These are phyloP conservation scores for Tiliacea aurago DNA, from an alignment of 2,888 invertebrate genomes.

Conservation along the genomic window DNA sequence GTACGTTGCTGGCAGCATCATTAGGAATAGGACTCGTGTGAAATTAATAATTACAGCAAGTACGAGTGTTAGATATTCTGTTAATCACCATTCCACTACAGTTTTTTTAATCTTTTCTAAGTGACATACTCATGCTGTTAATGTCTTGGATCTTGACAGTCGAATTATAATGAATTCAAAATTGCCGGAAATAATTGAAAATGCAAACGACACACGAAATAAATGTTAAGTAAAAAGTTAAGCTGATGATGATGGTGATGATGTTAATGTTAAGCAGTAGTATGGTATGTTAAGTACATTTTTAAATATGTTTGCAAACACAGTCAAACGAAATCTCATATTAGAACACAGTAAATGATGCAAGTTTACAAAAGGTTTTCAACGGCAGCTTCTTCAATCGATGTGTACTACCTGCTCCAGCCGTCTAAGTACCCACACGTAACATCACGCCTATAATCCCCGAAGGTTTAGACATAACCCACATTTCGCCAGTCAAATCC, in stretches of 20 bases:
- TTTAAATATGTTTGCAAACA: too few relatives aligned
- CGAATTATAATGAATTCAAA: background rate
- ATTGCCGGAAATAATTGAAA: background rate
- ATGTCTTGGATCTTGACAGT: background rate
- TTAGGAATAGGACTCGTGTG: constrained; percentile 2
- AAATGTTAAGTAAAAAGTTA: background rate
- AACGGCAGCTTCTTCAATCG: constrained; percentile 11
- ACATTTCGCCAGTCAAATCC: background rate
- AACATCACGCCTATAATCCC: background rate
- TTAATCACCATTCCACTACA: background rate
- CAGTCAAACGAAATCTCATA: background rate
- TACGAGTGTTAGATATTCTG: constrained; percentile 1
- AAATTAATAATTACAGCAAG: constrained; percentile 12
- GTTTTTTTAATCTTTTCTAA: background rate
- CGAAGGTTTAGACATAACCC: background rate
- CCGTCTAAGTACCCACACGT: constrained; percentile 1
- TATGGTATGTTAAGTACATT: too few relatives aligned
- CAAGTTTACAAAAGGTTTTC: constrained; percentile 4
- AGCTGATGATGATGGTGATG: too few relatives aligned
- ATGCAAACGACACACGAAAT: background rate
- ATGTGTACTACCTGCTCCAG: constrained; percentile 27
- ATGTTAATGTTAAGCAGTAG: too few relatives aligned
- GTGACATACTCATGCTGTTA: background rate
- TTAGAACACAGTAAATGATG: background rate
- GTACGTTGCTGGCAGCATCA: background rate